phyloP scores from a whole-genome alignment of 2,797 vertebrate genomes.

The Momotus momota region DNA sequence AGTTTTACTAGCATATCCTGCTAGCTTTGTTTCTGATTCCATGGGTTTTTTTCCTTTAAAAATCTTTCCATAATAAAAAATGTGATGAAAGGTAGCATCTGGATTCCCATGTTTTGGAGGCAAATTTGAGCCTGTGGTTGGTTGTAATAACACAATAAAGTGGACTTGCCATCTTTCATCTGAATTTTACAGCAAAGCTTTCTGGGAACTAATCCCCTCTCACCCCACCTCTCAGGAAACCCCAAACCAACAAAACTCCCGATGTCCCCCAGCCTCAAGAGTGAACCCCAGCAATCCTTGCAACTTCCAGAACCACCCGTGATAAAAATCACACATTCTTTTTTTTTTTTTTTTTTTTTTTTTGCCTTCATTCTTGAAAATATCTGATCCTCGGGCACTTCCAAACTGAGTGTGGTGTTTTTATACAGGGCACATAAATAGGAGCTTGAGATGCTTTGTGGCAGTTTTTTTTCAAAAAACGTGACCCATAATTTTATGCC shows the following conservation, averaged over 20 bases:
- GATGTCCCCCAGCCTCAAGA: fast-evolving
- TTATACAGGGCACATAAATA: neutral
- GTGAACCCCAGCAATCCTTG: neutral
- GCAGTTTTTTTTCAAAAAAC: neutral
- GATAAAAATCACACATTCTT: neutral
- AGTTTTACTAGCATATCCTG: neutral
- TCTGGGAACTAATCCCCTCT: neutral
- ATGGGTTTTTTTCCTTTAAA: neutral
- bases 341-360: neutral
- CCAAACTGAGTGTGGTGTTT: neutral
- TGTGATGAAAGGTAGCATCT: neutral
- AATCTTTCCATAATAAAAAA: neutral
- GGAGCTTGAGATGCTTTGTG: neutral
- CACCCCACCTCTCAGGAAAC: fast-evolving
- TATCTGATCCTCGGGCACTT: neutral
- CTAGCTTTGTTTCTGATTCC: neutral
- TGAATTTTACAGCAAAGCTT: neutral
- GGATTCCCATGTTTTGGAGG: neutral
- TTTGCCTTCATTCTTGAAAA: neutral
- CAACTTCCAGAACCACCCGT: neutral
- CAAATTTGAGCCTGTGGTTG: neutral
- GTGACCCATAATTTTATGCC: neutral
- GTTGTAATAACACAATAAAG: neutral
- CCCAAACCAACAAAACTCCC: neutral
- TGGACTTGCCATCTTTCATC: neutral